Conservation (phyloP, 2,797 vertebrate species). For the Staurois parvus region DNA sequence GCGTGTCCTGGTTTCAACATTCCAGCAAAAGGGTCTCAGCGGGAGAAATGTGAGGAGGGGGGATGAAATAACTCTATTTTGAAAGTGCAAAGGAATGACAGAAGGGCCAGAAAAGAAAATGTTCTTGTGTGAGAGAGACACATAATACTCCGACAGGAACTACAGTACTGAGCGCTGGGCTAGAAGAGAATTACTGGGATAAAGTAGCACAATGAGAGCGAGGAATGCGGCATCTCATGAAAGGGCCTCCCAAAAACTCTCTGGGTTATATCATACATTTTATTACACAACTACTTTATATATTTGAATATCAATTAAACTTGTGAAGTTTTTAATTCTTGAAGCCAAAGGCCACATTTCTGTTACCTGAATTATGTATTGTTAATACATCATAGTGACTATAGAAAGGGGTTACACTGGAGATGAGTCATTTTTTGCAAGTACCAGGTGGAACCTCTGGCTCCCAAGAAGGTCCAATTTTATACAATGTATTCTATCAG, state of each 20-base stretch:
- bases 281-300: background rate
- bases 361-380: too few relatives aligned
- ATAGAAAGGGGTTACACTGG: too few relatives aligned
- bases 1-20: constrained; percentile 34
- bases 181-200: constrained; percentile 47
- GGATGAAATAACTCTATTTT: constrained; percentile 51
- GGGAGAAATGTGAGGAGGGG: constrained; percentile 43
- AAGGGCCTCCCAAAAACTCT: constrained; percentile 2
- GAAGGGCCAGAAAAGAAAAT: constrained; percentile 42
- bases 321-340: background rate
- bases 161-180: constrained; percentile 11
- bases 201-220: constrained; percentile 16
- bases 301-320: background rate
- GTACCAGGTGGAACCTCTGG: too few relatives aligned
- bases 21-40: constrained; percentile 51
- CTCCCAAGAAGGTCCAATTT: too few relatives aligned
- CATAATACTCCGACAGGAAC: constrained; percentile 54
- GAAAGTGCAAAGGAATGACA: constrained; percentile 40
- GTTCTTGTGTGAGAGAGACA: constrained; percentile 55
- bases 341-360: too few relatives aligned
- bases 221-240: constrained; percentile 52
- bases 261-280: background rate
- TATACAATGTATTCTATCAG: too few relatives aligned
- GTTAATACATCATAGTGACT: too few relatives aligned
- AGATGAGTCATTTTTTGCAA: too few relatives aligned